Base-by-base conservation (phyloP, 35 echinoderm and acorn worm genomes). In the Apostichopus japonicus region DNA sequence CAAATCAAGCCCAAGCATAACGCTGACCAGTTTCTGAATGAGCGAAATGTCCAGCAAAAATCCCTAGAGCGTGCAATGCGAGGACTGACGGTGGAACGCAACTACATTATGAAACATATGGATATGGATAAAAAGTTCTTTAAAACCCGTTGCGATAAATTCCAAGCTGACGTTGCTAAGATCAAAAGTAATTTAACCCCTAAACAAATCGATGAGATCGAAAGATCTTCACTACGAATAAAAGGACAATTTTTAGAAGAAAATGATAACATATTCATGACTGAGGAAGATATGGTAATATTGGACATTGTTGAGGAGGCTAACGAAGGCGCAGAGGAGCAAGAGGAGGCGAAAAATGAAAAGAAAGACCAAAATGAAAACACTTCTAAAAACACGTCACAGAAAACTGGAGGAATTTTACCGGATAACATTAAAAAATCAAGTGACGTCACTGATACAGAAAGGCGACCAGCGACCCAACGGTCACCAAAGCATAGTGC, bases 81-180 rank as follows among this genome's bases (percentile, higher is more conserved):
- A 8, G 86, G 86, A 65, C 58, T 87, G 13, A 71, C 54, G 58
- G 19, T 87, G 15, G 86, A 87, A 23, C 53, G 56, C 7, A 87
- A 87, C 23, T 87, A 87, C 56, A 87, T 87, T 11, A 65, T 87
- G 63, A 87, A 87, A 65, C 86, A 87, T 16, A 87, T 87, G 86
- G 86, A 87, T 87, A 65, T 87, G 86, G 86, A 87, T 57, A 87
- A 24, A 67, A 87, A 87, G 21, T 62, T 87, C 23, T 87, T 87
- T 23, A 24, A 87, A 16, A 87, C 56, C 0, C 17, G 86, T 25
- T 87, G 63, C 13, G 56, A 87, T 16, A 62, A 87, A 23, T 71
- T 87, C 23, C 86, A 87, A 87, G 21, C 55, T 6, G 63, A 87
- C 58, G 86, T 71, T 8, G 56, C 86, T 4, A 87, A 71, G n/a